A percentile compares a stretch with the other conserved stretches of the same genome.
These are phyloP conservation scores for Pteria penguin DNA, from an alignment of 2,888 invertebrate species.

Conservation along the genomic window DNA sequence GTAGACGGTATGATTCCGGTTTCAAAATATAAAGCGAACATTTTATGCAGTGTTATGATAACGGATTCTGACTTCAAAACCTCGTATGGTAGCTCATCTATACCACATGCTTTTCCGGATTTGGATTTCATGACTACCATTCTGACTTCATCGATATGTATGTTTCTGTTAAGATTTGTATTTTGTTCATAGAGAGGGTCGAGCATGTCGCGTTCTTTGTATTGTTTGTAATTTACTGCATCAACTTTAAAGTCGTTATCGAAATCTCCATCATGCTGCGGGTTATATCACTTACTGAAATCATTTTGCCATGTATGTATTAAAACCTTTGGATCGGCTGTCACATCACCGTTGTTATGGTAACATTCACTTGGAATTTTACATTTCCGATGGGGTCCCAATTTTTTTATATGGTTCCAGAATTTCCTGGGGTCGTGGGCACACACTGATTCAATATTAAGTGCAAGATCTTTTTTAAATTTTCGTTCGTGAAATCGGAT, in stretches of 20 bases:
- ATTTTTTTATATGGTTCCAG: neutral
- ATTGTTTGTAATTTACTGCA: neutral
- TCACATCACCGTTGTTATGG: too few species aligned
- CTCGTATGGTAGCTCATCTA: slow-evolving; percentile 1
- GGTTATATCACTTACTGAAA: too few species aligned
- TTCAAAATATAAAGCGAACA: too few species aligned
- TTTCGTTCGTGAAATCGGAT: too few species aligned
- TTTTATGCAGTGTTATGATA: neutral
- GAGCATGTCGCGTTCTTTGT: neutral
- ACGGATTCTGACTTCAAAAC: neutral
- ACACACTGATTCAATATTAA: neutral
- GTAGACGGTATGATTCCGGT: neutral
- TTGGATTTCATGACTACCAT: neutral
- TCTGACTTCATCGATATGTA: neutral
- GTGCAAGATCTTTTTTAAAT: neutral
- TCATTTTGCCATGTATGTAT: too few species aligned
- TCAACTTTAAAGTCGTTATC: too few species aligned
- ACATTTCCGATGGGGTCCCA: too few species aligned
- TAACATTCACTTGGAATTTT: too few species aligned
- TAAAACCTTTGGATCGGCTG: too few species aligned
- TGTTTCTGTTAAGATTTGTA: neutral
- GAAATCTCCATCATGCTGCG: too few species aligned
- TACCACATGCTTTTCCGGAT: neutral
- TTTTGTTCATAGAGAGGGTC: neutral
- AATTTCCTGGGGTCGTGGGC: neutral